A percentile compares a stretch with the other conserved stretches of the same genome.
Conservation (phyloP, 2,113 vertebrate genomes). For the Reinhardtius hippoglossoides region DNA sequence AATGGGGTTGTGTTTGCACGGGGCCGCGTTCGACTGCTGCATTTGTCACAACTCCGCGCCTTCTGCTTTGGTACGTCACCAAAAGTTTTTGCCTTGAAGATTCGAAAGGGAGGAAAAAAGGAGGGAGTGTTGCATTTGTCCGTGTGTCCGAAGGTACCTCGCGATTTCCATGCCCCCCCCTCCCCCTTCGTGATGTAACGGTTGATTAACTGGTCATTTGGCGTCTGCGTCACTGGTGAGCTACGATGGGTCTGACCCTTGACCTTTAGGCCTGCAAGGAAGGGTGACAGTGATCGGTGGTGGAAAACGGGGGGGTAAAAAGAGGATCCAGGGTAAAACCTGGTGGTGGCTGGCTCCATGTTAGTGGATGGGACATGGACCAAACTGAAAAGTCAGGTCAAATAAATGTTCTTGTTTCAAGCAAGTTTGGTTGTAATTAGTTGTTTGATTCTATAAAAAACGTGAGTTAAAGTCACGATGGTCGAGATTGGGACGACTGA, state of each 20-base stretch:
- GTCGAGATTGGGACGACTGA: too few relatives aligned
- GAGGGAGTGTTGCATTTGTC: background rate
- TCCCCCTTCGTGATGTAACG: too few relatives aligned
- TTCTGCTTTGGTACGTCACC: background rate
- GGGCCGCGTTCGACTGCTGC: conserved; percentile 9
- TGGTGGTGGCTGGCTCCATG: too few relatives aligned
- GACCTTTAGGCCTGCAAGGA: conserved; percentile 31
- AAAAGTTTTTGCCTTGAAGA: background rate
- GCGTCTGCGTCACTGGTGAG: conserved; percentile 12
- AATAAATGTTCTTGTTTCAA: background rate
- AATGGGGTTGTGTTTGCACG: conserved; percentile 53
- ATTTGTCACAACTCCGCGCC: conserved; percentile 37
- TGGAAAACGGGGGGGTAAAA: background rate
- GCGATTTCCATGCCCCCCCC: background rate
- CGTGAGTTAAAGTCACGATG: too few relatives aligned
- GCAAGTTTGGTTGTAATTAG: too few relatives aligned
- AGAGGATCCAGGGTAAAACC: background rate
- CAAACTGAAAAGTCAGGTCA: too few relatives aligned
- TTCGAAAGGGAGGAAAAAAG: too few relatives aligned
- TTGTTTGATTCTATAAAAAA: background rate
- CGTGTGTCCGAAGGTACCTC: background rate
- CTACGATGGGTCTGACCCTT: conserved; percentile 38
- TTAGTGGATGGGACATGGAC: too few relatives aligned
- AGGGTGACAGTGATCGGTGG: conserved; percentile 18
- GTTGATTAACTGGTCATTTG: too few relatives aligned